Percentiles rank a stretch among this genome's conserved stretches.
These are phyloP conservation scores for Limnephilus lunatus DNA, from an alignment of 2,888 invertebrate genomes.

Conservation along the genomic window DNA sequence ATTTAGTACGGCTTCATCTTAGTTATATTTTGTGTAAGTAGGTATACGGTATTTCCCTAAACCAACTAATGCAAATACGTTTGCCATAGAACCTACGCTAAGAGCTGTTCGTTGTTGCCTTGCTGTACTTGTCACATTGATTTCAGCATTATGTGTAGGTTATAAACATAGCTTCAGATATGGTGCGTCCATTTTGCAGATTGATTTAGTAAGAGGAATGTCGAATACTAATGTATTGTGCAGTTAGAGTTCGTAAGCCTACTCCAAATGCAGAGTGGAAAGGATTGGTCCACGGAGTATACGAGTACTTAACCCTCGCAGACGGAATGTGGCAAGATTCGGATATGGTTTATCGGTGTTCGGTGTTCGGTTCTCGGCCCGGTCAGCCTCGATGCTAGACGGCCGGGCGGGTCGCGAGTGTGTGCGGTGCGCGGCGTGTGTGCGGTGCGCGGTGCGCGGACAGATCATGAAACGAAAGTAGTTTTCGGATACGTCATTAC, in stretches of 20 bases:
- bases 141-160: background rate
- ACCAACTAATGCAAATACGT: too few relatives aligned
- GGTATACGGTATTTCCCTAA: too few relatives aligned
- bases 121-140: background rate
- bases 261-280: background rate
- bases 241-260: background rate
- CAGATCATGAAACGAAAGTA: constrained; percentile 45
- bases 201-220: background rate
- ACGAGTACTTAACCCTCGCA: background rate
- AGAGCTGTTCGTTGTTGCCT: background rate
- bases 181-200: background rate
- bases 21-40: too few relatives aligned
- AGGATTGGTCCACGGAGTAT: background rate
- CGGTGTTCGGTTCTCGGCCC: background rate
- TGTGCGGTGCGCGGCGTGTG: background rate
- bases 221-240: background rate
- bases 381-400: constrained; percentile 28
- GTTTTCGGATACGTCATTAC: constrained; percentile 46
- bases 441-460: background rate
- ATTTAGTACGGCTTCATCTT: too few relatives aligned
- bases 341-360: background rate
- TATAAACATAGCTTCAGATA: background rate
- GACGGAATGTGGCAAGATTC: constrained; percentile 7
- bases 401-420: background rate
- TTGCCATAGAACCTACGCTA: background rate